Conservation (phyloP, 2,888 invertebrate genomes). For the Thereva unica region DNA sequence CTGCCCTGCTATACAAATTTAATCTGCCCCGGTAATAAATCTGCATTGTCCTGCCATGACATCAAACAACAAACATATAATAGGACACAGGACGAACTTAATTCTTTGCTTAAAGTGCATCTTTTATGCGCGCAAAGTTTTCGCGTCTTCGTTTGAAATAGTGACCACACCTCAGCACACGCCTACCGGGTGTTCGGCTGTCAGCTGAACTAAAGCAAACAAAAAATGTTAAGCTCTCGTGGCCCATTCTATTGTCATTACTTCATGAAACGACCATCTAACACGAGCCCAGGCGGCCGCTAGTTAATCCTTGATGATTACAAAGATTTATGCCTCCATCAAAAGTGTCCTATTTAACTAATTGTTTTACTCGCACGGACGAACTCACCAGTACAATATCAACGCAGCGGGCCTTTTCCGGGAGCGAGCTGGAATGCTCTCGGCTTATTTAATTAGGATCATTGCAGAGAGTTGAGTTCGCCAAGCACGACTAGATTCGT, state of each 20-base stretch:
- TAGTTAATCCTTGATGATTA: conserved; percentile 32
- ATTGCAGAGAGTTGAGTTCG: background rate
- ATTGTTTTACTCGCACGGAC: conserved; percentile 12
- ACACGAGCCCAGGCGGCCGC: conserved; percentile 3
- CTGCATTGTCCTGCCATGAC: conserved; percentile 24
- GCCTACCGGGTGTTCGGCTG: background rate
- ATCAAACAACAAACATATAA: conserved; percentile 12
- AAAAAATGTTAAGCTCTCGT: conserved; percentile 21
- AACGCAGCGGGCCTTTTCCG: background rate
- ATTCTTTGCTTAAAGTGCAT: conserved; percentile 28
- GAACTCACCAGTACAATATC: conserved; percentile 12
- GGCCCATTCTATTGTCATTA: conserved; percentile 19
- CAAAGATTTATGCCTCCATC: conserved; percentile 27
- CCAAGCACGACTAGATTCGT: background rate
- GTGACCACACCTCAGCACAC: background rate
- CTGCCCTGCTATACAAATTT: background rate
- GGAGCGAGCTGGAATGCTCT: background rate
- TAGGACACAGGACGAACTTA: conserved; percentile 23
- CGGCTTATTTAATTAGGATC: background rate
- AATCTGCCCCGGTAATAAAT: conserved; percentile 29
- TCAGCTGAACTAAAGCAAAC: conserved; percentile 3
- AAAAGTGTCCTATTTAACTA: conserved; percentile 8
- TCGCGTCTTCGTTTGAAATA: background rate
- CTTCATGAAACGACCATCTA: conserved; percentile 27
- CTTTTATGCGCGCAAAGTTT: conserved; percentile 7